These are phyloP conservation scores for Nudaria mundana DNA, from an alignment of 2,888 invertebrate species.

Conservation along the genomic window DNA sequence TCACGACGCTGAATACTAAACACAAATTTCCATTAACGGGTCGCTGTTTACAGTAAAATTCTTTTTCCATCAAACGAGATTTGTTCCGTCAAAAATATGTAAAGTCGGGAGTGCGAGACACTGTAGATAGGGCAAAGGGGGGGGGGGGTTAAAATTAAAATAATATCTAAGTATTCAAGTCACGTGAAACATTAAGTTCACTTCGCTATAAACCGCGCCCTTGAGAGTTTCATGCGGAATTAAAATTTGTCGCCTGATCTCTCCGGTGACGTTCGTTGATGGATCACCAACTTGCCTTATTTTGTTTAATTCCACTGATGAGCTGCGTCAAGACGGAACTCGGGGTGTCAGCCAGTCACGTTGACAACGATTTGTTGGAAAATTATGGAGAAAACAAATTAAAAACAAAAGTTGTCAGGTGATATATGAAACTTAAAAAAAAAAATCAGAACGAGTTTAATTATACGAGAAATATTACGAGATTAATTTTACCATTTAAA, in stretches of 20 bases:
- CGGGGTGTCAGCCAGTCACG: conserved; percentile 25
- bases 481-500: conserved; percentile 1
- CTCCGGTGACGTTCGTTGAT: conserved; percentile 66
- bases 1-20: conserved; percentile 61
- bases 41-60: conserved; percentile 68
- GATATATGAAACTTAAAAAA: conserved; percentile 12
- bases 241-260: conserved; percentile 79
- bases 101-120: conserved; percentile 62
- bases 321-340: conserved; percentile 7
- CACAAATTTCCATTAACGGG: conserved; percentile 67
- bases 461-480: too few relatives aligned
- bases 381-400: conserved; percentile 29
- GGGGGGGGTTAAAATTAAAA: conserved; percentile 70
- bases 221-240: conserved; percentile 74
- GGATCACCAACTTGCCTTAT: conserved; percentile 66
- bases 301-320: conserved; percentile 41
- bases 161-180: conserved; percentile 76
- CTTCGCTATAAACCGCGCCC: conserved; percentile 73
- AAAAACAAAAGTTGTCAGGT: too few relatives aligned
- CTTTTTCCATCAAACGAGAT: conserved; percentile 75
- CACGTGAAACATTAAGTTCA: conserved; percentile 78
- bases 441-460: conserved; percentile 14
- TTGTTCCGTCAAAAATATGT: conserved; percentile 76
- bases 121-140: conserved; percentile 54
- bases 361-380: conserved; percentile 17